A percentile compares a stretch with the other conserved stretches of the same genome.
phyloP scores from a whole-genome alignment of 2,797 vertebrate genomes.

The Hippopotamyrus pictus region DNA sequence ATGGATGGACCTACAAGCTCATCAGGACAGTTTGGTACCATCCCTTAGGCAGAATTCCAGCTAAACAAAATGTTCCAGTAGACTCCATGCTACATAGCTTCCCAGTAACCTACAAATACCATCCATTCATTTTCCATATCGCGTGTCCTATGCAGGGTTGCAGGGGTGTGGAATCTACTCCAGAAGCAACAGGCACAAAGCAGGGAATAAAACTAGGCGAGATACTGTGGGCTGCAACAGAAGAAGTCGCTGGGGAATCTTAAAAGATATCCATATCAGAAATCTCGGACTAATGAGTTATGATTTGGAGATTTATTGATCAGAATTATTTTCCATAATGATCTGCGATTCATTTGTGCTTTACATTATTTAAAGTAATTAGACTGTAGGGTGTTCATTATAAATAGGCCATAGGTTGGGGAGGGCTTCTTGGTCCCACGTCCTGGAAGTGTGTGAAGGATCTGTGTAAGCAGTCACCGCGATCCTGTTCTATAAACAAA shows the following conservation, averaged over 20 bases:
- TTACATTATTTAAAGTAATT: background rate
- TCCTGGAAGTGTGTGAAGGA: background rate
- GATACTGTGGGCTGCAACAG: background rate
- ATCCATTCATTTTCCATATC: background rate
- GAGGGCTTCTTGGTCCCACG: background rate
- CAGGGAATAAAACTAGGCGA: background rate
- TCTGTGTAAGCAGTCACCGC: background rate
- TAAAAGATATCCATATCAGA: background rate
- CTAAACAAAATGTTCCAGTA: background rate
- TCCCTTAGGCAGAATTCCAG: background rate
- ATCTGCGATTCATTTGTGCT: background rate
- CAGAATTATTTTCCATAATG: background rate
- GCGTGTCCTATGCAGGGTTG: background rate
- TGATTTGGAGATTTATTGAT: background rate
- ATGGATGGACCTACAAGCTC: background rate
- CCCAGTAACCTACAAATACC: background rate
- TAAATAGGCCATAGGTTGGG: background rate
- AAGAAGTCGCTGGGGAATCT: background rate
- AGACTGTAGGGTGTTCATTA: background rate
- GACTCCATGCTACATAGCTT: background rate
- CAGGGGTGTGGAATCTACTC: background rate
- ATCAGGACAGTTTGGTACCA: background rate
- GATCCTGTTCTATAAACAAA: background rate
- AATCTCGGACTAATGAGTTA: background rate
- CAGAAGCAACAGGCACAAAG: background rate